phyloP scores from a whole-genome alignment of 92 coral and sea anemone genomes.

The Phenganax subtilis region DNA sequence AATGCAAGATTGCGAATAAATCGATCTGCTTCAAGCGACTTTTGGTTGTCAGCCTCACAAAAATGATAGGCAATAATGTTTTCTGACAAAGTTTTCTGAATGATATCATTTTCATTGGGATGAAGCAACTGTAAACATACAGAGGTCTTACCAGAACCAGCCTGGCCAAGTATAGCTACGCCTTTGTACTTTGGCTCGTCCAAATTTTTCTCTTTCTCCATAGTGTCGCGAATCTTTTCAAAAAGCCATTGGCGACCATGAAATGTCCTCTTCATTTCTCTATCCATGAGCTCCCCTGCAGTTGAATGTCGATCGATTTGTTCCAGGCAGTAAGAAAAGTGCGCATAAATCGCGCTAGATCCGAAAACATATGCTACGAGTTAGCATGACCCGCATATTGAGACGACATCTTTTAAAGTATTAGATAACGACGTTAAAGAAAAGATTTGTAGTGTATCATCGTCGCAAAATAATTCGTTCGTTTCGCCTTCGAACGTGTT shows the following conservation, averaged over 20 bases:
- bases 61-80: constrained; percentile 80
- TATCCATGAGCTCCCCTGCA: constrained; percentile 55
- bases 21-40: constrained; percentile 73
- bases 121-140: constrained; percentile 67
- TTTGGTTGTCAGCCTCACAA: constrained; percentile 74
- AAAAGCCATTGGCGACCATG: constrained; percentile 96
- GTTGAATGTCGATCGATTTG: constrained; percentile 13
- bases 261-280: constrained; percentile 55
- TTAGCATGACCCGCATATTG: neutral
- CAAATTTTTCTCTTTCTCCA: constrained; percentile 64
- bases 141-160: constrained; percentile 95
- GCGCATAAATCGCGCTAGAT: neutral
- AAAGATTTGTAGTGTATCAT: constrained; percentile 18
- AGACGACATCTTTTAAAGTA: neutral
- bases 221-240: constrained; percentile 76
- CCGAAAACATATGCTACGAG: neutral
- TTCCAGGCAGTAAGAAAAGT: neutral
- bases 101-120: constrained; percentile 65
- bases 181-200: constrained; percentile 85
- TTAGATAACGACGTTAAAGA: constrained; percentile 3
- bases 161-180: constrained; percentile 83
- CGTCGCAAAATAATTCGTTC: constrained; percentile 20
- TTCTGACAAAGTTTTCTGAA: constrained; percentile 59
- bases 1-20: constrained; percentile 79
- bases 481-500: constrained; percentile 16